Base-by-base conservation (phyloP, 2,113 vertebrate genomes). In the Sardina pilchardus region DNA sequence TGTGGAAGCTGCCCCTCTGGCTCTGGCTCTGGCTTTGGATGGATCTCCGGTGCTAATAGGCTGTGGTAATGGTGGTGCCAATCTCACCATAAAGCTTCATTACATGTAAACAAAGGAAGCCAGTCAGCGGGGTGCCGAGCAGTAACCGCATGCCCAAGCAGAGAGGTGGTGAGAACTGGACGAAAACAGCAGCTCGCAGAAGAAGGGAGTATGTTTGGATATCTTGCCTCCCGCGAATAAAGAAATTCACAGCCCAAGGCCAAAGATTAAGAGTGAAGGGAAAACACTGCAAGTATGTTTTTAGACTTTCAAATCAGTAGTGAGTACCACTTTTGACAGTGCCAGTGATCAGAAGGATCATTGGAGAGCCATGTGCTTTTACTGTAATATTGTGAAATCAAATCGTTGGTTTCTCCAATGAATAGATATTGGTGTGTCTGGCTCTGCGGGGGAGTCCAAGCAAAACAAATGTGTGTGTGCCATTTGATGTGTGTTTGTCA, bases 31-130 rank as follows among this genome's bases (percentile, higher is more conserved):
- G 14, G 30, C 34, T 78, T 17, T 8, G 30, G 30, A 26, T 6
- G 8, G 21, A 19, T 3, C 53, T 24, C 53, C 21, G 9, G 36
- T 87, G 80, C 82, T 44, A 86, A 90, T 87, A 82, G 82, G 75
- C 85, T 84, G 67, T 0, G 1, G 36, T 19, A 82, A 30, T 34
- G 88, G 39, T 50, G 59, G 87, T 89, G 83, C 75, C 83, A 85
- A 82, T 59, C 9, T 3, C 88, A 89, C 81, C 87, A 83, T 86
- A 85, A 88, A 91, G 87, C 89, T 83, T 89, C 87, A 92, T 91
- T 91, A 89, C 39, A 81, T 86, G 80, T 82, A 50, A 83, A 91
- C 83, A 85, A 90, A 91, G 85, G 87, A 89, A 87, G 81, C 59
- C 82, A 83, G 83, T 75, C 83, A 87, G 85, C 9, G 19, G 84